Base-by-base conservation (phyloP, 1,140 invertebrate species). In the Drosophila kepulauana region DNA sequence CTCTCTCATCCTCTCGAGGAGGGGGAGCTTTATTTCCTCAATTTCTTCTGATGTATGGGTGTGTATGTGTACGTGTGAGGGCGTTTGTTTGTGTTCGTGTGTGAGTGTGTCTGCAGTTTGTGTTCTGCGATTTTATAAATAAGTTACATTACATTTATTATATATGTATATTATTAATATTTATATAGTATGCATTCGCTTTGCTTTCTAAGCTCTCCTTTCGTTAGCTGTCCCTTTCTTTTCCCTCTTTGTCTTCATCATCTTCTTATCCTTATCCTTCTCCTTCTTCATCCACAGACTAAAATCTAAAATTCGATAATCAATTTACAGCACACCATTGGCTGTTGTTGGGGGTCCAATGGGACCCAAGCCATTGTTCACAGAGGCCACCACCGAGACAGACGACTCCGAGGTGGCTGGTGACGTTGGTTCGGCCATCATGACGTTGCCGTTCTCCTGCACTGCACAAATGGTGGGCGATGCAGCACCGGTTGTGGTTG, bases 341-440 rank as follows among this genome's bases (percentile, higher is more conserved):
- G 88, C 76, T 48, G 89, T 81, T 75, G 84, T 89, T 33, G 91
- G 91, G n/a, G 91, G 91, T 58, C 91, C 91, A 51, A 92, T 92
- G 62, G 91, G 91, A 49, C 91, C 91, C 30, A 92, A 54, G 10
- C 84, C 87, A 43, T 78, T 90, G 48, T 78, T 79, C 6, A 81
- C 81, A 6, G 71, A 66, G n/a, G 74, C 70, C 1, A 75, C 75
- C 63, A 81, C 68, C 13, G 87, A 78, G 25, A 75, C 75, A 8
- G 75, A 82, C 5, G 82, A 89, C 46, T 91, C 79, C 16, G 91
- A 91, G 48, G 45, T 80, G 33, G 80, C 78, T 30, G 85, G 84
- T 16, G 88, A 91, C 51, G 85, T 68, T 38, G 86, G 84, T 33
- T 86, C 91, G 30, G 82, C 64, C 45, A 87, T 75, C 66, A 88